Evolutionary conservation across 1,140 invertebrate genomes (phyloP).

Genomic region (Vollenhovia emeryi): DNA sequence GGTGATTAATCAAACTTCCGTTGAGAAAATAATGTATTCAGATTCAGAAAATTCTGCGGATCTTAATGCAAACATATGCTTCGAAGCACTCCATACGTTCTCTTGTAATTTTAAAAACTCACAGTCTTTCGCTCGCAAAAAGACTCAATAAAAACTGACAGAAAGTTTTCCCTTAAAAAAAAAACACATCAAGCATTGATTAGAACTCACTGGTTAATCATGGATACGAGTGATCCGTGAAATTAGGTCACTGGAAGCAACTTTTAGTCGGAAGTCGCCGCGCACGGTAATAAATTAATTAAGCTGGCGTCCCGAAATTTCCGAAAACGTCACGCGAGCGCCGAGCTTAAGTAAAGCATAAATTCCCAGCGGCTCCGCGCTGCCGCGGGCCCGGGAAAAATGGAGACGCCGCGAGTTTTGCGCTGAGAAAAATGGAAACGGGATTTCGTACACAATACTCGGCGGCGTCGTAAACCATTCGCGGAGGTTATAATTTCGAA

Average conservation of each 20-base stretch:
- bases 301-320: conserved; percentile 43
- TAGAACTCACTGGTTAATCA: conserved; percentile 33
- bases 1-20: not conserved
- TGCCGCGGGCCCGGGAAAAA: conserved; percentile 44
- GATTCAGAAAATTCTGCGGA: conserved; percentile 6
- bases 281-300: conserved; percentile 54
- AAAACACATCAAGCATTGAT: conserved; percentile 12
- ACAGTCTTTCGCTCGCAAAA: not conserved
- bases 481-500: conserved; percentile 69
- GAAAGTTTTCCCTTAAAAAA: conserved; percentile 7
- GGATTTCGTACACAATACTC: conserved; percentile 42
- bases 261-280: conserved; percentile 26
- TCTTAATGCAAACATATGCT: conserved; percentile 11
- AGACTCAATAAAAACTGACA: not conserved
- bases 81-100: not conserved
- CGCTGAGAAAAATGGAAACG: conserved; percentile 36
- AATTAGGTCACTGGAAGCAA: conserved; percentile 28
- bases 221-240: conserved; percentile 1
- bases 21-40: not conserved
- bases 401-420: conserved; percentile 33
- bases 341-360: conserved; percentile 50
- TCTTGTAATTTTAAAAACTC: not conserved
- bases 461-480: conserved; percentile 59
- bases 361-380: conserved; percentile 33
- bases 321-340: conserved; percentile 36